Evolutionary conservation across 1,140 invertebrate genomes (phyloP).

Genomic region (Probaryconus sp.): DNA sequence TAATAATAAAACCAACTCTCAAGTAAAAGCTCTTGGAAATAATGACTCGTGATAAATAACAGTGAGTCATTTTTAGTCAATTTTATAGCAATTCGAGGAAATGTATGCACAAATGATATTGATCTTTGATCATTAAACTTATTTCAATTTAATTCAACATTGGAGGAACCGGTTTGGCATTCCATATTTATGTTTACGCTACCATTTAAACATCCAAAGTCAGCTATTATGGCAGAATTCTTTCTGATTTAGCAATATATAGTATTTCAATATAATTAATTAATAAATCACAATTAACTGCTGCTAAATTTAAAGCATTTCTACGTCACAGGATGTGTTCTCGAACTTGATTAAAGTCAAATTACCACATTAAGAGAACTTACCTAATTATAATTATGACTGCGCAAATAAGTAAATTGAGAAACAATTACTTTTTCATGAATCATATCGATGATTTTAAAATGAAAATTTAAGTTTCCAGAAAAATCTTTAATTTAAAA

Average conservation of each 20-base stretch:
- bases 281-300: constrained; percentile 15
- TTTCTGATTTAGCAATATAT: constrained; percentile 41
- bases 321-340: background rate
- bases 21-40: constrained; percentile 43
- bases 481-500: too few relatives aligned
- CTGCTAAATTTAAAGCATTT: constrained; percentile 26
- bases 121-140: constrained; percentile 63
- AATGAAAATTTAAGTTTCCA: too few relatives aligned
- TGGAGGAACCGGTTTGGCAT: constrained; percentile 60
- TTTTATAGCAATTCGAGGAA: constrained; percentile 62
- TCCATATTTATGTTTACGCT: constrained; percentile 54
- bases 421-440: too few relatives aligned
- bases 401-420: constrained; percentile 8
- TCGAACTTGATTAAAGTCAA: constrained; percentile 35
- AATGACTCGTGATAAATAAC: constrained; percentile 56
- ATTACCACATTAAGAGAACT: constrained; percentile 37
- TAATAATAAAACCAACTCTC: constrained; percentile 51
- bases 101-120: constrained; percentile 61
- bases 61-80: constrained; percentile 52
- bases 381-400: constrained; percentile 29
- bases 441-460: too few relatives aligned
- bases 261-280: constrained; percentile 40
- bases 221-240: constrained; percentile 49
- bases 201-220: constrained; percentile 56
- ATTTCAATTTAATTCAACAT: constrained; percentile 59